Evolutionary conservation across 2,797 vertebrate species (phyloP), one percentile per base, ranked within the genome.

Genomic region (Scarus forsteni): DNA sequence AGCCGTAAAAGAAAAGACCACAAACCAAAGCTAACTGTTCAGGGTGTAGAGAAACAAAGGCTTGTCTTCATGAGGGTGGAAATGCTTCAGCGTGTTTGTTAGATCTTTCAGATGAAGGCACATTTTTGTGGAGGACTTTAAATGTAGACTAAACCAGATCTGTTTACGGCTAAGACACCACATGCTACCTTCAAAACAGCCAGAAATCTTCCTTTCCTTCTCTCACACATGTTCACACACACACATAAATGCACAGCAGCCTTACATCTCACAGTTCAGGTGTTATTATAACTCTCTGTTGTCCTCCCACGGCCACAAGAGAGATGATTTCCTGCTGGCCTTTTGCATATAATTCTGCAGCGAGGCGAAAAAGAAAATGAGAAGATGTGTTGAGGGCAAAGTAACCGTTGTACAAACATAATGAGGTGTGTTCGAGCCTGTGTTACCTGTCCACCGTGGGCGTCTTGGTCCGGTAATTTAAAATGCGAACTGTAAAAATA

Each of bases 231-330:
- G 35, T 60, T 44, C 58, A 40, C 52, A 43, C 54, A 45, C 35
- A 38, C 48, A 36, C 38, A 18, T 16, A 15, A 40, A 59, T 42
- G 16, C 16, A 61, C 14, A 56, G 15, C 70, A 71, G 79, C 73
- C 75, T 81, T 70, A 77, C 50, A 76, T 40, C 54, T 66, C 46
- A 16, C 48, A 66, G 78, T 69, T 78, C 60, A 71, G 68, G 61
- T 79, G 65, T 76, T 74, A 71, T 77, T 84, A 77, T 51, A 62
- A 57, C 38, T 42, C 64, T 66, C 75, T 74, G 66, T 77, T 73
- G 51, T 36, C 53, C 42, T 65, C 45, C 53, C 50, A 49, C 54
- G 53, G 39, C 53, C 58, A 71, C 70, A 73, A 73, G 66, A 65
- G 57, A 78, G 77, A 63, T 65, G 44, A 81, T 83, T 77, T 83